Conservation (phyloP, 2,888 invertebrate species). For the Graphium colonna region DNA sequence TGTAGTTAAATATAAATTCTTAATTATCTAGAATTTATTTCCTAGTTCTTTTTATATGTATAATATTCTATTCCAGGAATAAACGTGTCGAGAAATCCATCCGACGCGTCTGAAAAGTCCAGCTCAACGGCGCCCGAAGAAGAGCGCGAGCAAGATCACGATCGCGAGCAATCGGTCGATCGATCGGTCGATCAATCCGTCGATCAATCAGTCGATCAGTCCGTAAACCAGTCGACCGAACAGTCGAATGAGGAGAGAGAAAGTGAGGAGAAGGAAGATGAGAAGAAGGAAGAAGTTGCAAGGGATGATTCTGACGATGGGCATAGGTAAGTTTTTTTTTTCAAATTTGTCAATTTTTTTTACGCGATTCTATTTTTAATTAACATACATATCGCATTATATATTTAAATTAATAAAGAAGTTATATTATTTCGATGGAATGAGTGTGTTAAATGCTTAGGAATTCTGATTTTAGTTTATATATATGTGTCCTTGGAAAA, state of each 20-base stretch:
- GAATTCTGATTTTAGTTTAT: too few relatives aligned
- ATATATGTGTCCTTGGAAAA: too few relatives aligned
- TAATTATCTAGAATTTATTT: too few relatives aligned
- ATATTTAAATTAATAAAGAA: too few relatives aligned
- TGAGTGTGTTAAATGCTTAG: too few relatives aligned
- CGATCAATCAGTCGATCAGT: conserved; percentile 35
- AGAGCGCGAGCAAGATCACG: conserved; percentile 23
- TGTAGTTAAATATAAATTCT: too few relatives aligned
- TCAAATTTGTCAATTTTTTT: too few relatives aligned
- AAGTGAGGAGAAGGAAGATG: conserved; percentile 23
- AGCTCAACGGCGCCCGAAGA: conserved; percentile 35
- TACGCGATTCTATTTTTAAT: too few relatives aligned
- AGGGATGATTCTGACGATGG: conserved; percentile 15
- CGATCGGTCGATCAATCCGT: conserved; percentile 24
- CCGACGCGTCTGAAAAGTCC: conserved; percentile 63
- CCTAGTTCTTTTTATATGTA: too few relatives aligned
- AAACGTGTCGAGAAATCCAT: conserved; percentile 69
- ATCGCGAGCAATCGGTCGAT: conserved; percentile 21
- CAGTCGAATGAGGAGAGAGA: conserved; percentile 32
- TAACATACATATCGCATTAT: too few relatives aligned
- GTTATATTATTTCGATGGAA: too few relatives aligned
- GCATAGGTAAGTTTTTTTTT: conserved; percentile 11
- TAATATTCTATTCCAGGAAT: conserved; percentile 44
- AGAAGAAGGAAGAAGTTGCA: conserved; percentile 2
- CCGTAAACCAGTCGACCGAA: conserved; percentile 33